Percentiles rank a stretch among this genome's conserved stretches.
These are phyloP conservation scores for Urocyon cinereoargenteus DNA, from an alignment of 2,797 vertebrate species.

Conservation along the genomic window DNA sequence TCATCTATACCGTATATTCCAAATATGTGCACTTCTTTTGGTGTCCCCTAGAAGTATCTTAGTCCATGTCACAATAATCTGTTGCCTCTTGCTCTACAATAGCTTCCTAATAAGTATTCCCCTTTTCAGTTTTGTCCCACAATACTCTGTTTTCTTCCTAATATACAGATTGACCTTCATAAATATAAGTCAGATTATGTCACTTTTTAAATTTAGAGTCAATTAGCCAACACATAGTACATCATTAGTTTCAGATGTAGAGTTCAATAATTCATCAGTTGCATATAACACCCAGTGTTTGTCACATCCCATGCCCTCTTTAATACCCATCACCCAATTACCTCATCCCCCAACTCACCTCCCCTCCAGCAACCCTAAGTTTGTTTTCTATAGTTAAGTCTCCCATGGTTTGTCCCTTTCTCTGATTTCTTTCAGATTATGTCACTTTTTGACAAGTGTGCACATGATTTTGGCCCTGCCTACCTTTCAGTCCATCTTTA, in stretches of 20 bases:
- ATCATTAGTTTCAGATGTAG: neutral
- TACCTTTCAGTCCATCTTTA: neutral
- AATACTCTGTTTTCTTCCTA: neutral
- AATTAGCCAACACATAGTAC: neutral
- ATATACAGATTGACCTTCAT: neutral
- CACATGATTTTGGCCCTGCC: neutral
- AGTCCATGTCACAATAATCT: neutral
- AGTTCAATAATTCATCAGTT: neutral
- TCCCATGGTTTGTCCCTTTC: neutral
- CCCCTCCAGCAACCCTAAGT: neutral
- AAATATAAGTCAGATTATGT: neutral
- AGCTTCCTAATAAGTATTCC: neutral
- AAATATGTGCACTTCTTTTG: neutral
- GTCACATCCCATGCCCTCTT: neutral
- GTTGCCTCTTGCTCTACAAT: neutral
- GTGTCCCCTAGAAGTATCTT: neutral
- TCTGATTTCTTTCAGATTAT: too few species aligned
- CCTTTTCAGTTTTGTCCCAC: neutral
- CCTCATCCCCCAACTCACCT: neutral
- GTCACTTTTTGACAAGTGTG: neutral
- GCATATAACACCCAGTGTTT: neutral
- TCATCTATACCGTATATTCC: neutral
- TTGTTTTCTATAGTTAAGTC: neutral
- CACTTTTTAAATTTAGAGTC: neutral
- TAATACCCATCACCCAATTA: too few species aligned